Conservation (phyloP, 2,113 vertebrate genomes). For the Varanus komodoensis region DNA sequence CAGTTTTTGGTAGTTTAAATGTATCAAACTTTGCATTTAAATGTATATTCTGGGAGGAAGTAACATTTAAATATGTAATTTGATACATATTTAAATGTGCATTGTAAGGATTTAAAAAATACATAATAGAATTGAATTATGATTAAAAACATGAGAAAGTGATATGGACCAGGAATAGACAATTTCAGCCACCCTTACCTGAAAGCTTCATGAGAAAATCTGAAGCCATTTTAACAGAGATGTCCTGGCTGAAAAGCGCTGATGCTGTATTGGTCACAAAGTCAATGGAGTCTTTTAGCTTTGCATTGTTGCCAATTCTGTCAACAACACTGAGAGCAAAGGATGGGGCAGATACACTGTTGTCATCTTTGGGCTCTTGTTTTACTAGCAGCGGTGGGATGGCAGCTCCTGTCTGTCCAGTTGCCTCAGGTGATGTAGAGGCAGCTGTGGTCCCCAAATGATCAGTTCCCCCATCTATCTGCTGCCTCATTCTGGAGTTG, state of each 20-base stretch:
- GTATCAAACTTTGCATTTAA: not conserved
- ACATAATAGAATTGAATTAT: not conserved
- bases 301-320: conserved; percentile 85
- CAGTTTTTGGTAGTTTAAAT: not conserved
- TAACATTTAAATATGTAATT: not conserved
- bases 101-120: not conserved
- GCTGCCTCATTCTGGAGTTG: conserved; percentile 81
- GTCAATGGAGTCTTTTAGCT: conserved; percentile 89
- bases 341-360: conserved; percentile 83
- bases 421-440: conserved; percentile 79
- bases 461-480: conserved; percentile 79
- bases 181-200: conserved; percentile 75
- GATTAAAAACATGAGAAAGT: not conserved
- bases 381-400: conserved; percentile 86
- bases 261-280: conserved; percentile 84
- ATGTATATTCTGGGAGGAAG: not conserved
- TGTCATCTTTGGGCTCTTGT: conserved; percentile 94
- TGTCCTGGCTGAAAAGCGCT: conserved; percentile 95
- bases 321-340: conserved; percentile 87
- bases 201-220: conserved; percentile 99
- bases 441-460: conserved; percentile 73
- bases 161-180: not conserved
- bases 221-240: conserved; percentile 97
- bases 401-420: conserved; percentile 82
- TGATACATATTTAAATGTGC: not conserved